A percentile compares a stretch with the other conserved stretches of the same genome.
These are phyloP conservation scores for Platyscapa corneri DNA, from an alignment of 1,140 invertebrate genomes.

Conservation along the genomic window DNA sequence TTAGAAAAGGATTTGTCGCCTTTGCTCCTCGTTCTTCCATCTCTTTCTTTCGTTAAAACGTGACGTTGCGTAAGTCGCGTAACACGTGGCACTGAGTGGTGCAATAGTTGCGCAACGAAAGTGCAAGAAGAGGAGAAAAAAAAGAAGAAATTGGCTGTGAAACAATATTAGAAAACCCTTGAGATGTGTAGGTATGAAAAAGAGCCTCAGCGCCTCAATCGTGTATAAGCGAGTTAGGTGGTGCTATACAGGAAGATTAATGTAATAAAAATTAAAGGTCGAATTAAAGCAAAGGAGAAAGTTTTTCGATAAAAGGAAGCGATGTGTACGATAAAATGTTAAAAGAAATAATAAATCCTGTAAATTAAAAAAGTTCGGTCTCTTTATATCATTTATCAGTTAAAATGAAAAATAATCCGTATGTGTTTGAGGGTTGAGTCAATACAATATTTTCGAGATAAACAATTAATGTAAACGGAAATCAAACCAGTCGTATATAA, in stretches of 20 bases:
- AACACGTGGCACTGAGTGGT: slow-evolving; percentile 43
- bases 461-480: too few relatives aligned
- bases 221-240: background rate
- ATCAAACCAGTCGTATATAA: too few relatives aligned
- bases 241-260: background rate
- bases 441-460: too few relatives aligned
- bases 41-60: background rate
- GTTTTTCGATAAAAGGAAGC: background rate
- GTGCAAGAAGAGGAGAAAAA: background rate
- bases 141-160: slow-evolving; percentile 12
- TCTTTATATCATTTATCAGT: too few relatives aligned
- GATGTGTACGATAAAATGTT: too few relatives aligned
- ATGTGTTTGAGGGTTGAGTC: too few relatives aligned
- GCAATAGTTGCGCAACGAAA: slow-evolving; percentile 21
- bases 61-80: slow-evolving; percentile 43
- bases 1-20: slow-evolving; percentile 21
- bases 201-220: background rate
- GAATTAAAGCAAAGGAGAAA: slow-evolving; percentile 15
- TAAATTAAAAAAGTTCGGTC: too few relatives aligned
- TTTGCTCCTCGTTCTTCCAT: background rate
- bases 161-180: slow-evolving; percentile 49
- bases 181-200: slow-evolving; percentile 33
- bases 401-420: too few relatives aligned
- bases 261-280: background rate
- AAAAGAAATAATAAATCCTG: too few relatives aligned